Evolutionary conservation across 2,113 vertebrate species (phyloP), one percentile per base, ranked within the genome.

Genomic region (Garra rufa): DNA sequence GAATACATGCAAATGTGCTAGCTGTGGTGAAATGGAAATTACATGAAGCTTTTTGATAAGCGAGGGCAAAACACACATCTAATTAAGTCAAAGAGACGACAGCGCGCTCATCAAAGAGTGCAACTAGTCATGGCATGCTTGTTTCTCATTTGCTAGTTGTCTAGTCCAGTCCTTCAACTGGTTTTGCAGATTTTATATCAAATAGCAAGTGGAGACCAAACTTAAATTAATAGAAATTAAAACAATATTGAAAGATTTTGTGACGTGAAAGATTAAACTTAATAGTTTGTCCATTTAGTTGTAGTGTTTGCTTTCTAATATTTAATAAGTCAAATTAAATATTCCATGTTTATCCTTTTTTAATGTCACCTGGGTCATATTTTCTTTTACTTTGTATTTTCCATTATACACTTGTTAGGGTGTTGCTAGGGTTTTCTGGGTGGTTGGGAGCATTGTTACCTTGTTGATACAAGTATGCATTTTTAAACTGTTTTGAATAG

Each of bases 51-150:
- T 88, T 87, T 88, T 88, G 85, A 91, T 81, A 85, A 91, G 88
- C 85, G 57, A 26, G 88, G 90, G 90, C 92, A 91, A 92, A 90
- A 92, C 63, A 89, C 89, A 88, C 83, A 86, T 76, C 87, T 86
- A 75, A 88, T 88, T 88, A 88, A 88, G 87, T 88, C 87, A 81
- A 83, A 71, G 38, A 84, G 82, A 80, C 73, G 82, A 81, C 80
- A 61, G 59, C 59, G 3, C 26, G 26, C 26, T 67, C 61, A 65
- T 80, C 77, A 80, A 80, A 67, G 41, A 65, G 57, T 10, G 65
- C 24, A 48, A 44, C 38, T 46, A 63, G 57, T 80, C 59, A 19
- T 65, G 59, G 57, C n/a, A 2, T 9, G 19, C 76, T 61, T 78
- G 34, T 78, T 78, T 43, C 76, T 78, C n/a, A 19, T 78, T 78